phyloP scores from a whole-genome alignment of 2,797 vertebrate species.

The Aulostomus chinensis region DNA sequence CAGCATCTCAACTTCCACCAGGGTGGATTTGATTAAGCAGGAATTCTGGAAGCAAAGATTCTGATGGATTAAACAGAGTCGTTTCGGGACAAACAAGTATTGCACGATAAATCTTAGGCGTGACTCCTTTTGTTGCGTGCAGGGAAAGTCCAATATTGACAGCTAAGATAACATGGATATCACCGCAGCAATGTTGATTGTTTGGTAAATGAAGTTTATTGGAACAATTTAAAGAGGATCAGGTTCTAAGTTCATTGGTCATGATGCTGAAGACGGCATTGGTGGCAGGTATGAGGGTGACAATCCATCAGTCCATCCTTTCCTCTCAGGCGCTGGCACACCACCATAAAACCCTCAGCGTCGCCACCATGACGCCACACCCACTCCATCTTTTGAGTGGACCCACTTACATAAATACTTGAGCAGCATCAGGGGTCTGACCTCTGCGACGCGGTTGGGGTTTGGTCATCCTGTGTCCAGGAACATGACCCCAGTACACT shows the following conservation, averaged over 20 bases:
- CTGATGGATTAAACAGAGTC: conserved; percentile 53
- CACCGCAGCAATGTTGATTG: not conserved
- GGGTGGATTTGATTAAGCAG: conserved; percentile 69
- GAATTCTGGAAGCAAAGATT: conserved; percentile 48
- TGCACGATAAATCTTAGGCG: conserved; percentile 14
- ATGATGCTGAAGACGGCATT: not conserved
- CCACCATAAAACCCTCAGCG: conserved; percentile 57
- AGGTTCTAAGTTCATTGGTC: too few species aligned
- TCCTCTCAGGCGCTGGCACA: conserved; percentile 42
- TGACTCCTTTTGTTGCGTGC: conserved; percentile 5
- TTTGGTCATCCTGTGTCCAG: conserved; percentile 2
- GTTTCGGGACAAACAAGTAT: conserved; percentile 32
- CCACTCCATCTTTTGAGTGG: conserved; percentile 36
- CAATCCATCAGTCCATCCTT: conserved; percentile 3
- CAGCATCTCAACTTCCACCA: conserved; percentile 30
- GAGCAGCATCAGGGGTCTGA: too few species aligned
- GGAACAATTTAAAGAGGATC: too few species aligned
- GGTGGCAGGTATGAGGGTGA: conserved; percentile 22
- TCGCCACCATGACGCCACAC: conserved; percentile 26
- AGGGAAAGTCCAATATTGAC: conserved; percentile 5
- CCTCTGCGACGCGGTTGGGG: not conserved
- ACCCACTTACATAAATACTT: too few species aligned
- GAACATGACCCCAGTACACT: not conserved
- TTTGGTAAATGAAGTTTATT: too few species aligned
- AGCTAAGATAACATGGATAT: not conserved